Evolutionary conservation across 37 sponge, comb jelly and placozoan genomes (phyloP).

Genomic region (Mnemiopsis leidyi): DNA sequence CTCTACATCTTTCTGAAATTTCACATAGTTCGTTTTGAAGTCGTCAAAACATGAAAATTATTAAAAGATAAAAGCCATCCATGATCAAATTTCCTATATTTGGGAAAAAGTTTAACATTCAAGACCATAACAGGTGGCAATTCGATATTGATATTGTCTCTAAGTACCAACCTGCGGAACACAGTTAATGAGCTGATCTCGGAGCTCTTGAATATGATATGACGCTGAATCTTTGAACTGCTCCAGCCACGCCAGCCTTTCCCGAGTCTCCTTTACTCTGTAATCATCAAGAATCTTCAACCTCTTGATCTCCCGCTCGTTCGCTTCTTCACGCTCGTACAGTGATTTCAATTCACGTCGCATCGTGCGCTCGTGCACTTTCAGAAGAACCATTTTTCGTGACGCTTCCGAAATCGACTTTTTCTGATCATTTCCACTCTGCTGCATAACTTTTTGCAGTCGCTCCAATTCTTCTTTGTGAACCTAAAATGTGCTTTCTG

Average conservation of each 20-base stretch:
- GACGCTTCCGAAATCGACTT: conserved; percentile 15
- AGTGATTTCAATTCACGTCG: conserved; percentile 7
- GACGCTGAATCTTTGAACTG: conserved; percentile 48
- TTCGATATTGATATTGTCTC: too few relatives aligned
- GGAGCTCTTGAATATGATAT: not conserved
- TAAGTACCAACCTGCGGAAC: conserved; percentile 31
- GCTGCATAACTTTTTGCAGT: not conserved
- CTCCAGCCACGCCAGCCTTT: conserved; percentile 25
- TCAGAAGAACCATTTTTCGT: conserved; percentile 28
- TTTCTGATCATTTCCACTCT: conserved; percentile 22
- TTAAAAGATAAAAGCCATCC: too few relatives aligned
- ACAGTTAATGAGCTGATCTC: conserved; percentile 8
- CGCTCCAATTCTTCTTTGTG: conserved; percentile 39
- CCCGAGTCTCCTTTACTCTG: conserved; percentile 1
- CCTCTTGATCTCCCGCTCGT: not conserved
- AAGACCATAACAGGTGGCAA: too few relatives aligned
- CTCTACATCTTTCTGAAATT: conserved; percentile 59
- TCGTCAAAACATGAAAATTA: too few relatives aligned
- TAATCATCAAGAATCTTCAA: not conserved
- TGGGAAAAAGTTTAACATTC: too few relatives aligned
- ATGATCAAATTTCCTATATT: too few relatives aligned
- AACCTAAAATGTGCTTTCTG: conserved; percentile 1
- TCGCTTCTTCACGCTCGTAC: conserved; percentile 27
- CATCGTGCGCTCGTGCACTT: conserved; percentile 22
- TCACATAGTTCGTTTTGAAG: too few relatives aligned